Percentiles rank a stretch among this genome's conserved stretches.
Evolutionary conservation across 2,113 vertebrate genomes (phyloP).

Genomic region (Pedionomus torquatus): DNA sequence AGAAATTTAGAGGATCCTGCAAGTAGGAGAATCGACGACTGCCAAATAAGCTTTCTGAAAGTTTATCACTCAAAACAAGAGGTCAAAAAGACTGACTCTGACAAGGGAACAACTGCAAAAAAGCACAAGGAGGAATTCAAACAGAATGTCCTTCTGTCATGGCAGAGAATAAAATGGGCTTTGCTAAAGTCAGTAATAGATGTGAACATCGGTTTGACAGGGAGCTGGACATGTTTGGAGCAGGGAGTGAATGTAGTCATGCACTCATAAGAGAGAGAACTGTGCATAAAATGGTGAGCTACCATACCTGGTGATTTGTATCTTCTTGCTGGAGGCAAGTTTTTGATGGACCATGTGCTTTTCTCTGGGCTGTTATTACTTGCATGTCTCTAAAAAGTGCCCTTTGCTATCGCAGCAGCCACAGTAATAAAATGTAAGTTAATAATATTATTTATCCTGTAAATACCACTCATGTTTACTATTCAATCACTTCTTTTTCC

Average conservation of each 20-base stretch:
- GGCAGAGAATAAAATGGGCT: background rate
- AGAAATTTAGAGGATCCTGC: background rate
- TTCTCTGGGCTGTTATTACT: conserved; percentile 44
- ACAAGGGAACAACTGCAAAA: background rate
- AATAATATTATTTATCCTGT: conserved; percentile 46
- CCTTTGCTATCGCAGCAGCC: conserved; percentile 4
- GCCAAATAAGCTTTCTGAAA: background rate
- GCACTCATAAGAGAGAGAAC: conserved; percentile 29
- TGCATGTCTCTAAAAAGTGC: conserved; percentile 18
- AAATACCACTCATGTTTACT: conserved; percentile 5
- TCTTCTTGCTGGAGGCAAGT: conserved; percentile 19
- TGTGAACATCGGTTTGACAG: background rate
- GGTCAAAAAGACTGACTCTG: background rate
- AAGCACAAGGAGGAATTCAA: background rate
- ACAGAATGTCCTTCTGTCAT: background rate
- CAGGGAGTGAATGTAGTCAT: background rate
- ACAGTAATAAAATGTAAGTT: conserved; percentile 37
- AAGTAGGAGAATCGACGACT: background rate
- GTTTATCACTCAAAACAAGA: conserved; percentile 1
- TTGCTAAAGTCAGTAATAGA: conserved; percentile 31
- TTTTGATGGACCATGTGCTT: conserved; percentile 29
- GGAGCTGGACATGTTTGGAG: background rate
- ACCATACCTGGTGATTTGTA: conserved; percentile 51
- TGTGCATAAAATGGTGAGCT: conserved; percentile 34
- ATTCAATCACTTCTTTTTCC: background rate